Evolutionary conservation across 2,113 vertebrate genomes (phyloP), one percentile per base, ranked within the genome.

Genomic region (Mirza zaza): DNA sequence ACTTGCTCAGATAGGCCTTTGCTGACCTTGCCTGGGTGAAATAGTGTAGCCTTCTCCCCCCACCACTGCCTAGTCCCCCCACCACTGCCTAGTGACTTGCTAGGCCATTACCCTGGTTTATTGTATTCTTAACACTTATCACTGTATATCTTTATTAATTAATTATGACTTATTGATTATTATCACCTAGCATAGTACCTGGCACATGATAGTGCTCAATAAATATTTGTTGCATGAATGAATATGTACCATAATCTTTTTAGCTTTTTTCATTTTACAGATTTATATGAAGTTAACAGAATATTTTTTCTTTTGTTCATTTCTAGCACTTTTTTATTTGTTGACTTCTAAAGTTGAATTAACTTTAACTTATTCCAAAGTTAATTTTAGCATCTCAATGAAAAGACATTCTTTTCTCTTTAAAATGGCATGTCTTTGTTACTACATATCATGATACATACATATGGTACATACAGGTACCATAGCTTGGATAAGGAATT

Each of bases 331-430:
- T 91, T 92, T 91, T 95, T 94, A 82, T 87, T 88, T 87, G 13
- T 83, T 77, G 59, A 76, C 34, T 83, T 96, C 50, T 68, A 80
- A 93, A 61, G 57, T 70, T 87, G 57, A 96, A 52, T 90, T 75
- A 48, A 45, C 32, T 77, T 76, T 83, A 42, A 80, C 76, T 67
- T 80, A 77, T 86, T 68, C 32, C 25, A 48, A 27, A 79, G n/a
- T 96, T 95, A 70, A 89, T 50, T 91, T 96, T 88, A 70, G 73
- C 94, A 95, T 96, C 21, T 93, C 76, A 91, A 11, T 82, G 61
- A 79, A 79, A 50, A 79, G 63, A 96, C 67, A 23, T 45, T 10
- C 15, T 59, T 95, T 97, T 59, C 55, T 18, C 50, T 95, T 93
- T 59, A 95, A 92, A 85, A 68, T 61, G 52, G 21, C 45, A 2